Percentiles rank a stretch among this genome's conserved stretches.
These are phyloP conservation scores for Cololabis saira DNA, from an alignment of 2,113 vertebrate species.

Conservation along the genomic window DNA sequence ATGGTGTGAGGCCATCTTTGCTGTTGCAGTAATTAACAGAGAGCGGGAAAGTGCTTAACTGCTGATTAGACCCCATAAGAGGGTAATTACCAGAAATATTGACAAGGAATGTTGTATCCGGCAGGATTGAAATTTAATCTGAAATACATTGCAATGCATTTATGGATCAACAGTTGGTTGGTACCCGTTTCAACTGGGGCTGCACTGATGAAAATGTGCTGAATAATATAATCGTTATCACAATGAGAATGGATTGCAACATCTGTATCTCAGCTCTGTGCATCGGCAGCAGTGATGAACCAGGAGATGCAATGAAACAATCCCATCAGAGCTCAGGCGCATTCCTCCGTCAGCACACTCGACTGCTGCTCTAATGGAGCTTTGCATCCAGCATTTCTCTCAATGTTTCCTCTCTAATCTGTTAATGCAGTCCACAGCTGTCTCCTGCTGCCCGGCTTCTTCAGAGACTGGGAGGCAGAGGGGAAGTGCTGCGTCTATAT, in stretches of 20 bases:
- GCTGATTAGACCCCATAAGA: background rate
- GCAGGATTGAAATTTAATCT: no score
- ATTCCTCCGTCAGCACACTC: slow-evolving; percentile 10
- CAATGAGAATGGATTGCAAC: background rate
- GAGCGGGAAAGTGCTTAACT: no score
- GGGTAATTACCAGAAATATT: no score
- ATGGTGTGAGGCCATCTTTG: no score
- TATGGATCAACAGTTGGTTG: no score
- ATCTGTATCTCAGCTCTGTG: no score
- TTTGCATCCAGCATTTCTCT: slow-evolving; percentile 8
- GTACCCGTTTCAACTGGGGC: no score
- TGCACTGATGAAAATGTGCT: background rate
- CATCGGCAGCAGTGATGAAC: slow-evolving; percentile 4
- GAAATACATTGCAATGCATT: no score
- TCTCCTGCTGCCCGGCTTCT: slow-evolving; percentile 36
- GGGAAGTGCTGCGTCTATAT: slow-evolving; percentile 19
- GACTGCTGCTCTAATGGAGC: slow-evolving; percentile 18
- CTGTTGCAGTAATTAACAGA: no score
- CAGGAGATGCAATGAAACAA: background rate
- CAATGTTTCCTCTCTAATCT: slow-evolving; percentile 1
- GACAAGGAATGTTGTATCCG: no score
- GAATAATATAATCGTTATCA: background rate
- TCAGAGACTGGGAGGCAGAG: background rate
- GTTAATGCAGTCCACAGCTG: slow-evolving; percentile 28
- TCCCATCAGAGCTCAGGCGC: background rate